Evolutionary conservation across 2,888 invertebrate genomes (phyloP).

Genomic region (Drosophila subsilvestris): DNA sequence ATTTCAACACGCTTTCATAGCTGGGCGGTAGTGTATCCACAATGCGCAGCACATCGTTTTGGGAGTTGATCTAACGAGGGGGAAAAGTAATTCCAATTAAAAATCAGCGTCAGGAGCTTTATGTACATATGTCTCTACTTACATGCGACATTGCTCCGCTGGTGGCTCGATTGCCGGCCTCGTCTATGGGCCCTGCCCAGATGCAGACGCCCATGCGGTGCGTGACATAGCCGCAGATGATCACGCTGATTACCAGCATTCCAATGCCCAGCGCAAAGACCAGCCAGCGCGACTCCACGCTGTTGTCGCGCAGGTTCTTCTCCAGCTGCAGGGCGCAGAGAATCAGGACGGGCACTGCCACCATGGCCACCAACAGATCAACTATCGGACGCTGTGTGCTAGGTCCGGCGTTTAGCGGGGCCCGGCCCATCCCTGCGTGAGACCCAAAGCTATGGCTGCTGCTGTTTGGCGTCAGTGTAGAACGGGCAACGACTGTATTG

Average conservation of each 20-base stretch:
- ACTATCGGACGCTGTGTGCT: constrained; percentile 81
- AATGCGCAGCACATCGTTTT: constrained; percentile 83
- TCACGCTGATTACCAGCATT: constrained; percentile 83
- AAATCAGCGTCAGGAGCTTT: background rate
- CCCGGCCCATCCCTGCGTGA: constrained; percentile 11
- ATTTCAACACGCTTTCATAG: constrained; percentile 84
- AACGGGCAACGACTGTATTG: constrained; percentile 74
- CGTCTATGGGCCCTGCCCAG: constrained; percentile 84
- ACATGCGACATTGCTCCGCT: constrained; percentile 73
- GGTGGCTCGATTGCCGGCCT: constrained; percentile 73
- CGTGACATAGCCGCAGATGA: constrained; percentile 84
- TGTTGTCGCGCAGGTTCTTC: constrained; percentile 83
- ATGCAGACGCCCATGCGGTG: constrained; percentile 84
- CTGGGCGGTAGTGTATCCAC: constrained; percentile 84
- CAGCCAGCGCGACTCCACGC: constrained; percentile 82
- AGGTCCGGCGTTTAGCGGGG: constrained; percentile 37
- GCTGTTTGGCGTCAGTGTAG: constrained; percentile 63
- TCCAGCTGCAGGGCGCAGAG: constrained; percentile 84
- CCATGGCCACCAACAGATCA: constrained; percentile 84
- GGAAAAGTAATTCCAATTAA: background rate
- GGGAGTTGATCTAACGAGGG: constrained; percentile 81
- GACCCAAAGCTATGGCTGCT: constrained; percentile 57
- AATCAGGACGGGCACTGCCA: constrained; percentile 84
- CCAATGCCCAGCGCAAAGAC: constrained; percentile 84
- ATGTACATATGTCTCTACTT: constrained; percentile 42